Percentiles rank a stretch among this genome's conserved stretches.
These are phyloP conservation scores for Bombycilla garrulus DNA, from an alignment of 2,113 vertebrate species.

Conservation along the genomic window DNA sequence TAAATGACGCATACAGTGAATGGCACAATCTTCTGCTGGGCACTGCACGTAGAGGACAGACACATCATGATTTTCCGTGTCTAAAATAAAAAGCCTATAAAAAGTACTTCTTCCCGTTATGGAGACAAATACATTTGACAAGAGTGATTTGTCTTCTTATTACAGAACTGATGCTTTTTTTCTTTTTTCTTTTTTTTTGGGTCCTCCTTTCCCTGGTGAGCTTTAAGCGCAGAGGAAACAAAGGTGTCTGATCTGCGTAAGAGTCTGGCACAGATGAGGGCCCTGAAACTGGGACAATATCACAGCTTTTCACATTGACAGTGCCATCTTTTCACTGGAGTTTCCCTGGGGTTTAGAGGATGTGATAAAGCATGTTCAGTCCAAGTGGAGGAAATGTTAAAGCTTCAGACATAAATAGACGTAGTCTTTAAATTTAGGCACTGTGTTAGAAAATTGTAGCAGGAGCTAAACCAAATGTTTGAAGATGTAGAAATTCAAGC, in stretches of 20 bases:
- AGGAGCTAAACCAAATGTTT: neutral
- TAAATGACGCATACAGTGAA: constrained; percentile 12
- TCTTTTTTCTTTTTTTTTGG: neutral
- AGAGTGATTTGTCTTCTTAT: constrained; percentile 1
- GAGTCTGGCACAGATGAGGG: neutral
- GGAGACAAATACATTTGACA: neutral
- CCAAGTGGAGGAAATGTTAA: neutral
- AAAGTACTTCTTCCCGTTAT: constrained; percentile 44
- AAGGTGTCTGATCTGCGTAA: neutral
- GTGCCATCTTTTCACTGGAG: neutral
- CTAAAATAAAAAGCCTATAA: constrained; percentile 53
- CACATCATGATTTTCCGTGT: constrained; percentile 7
- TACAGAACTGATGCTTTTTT: neutral
- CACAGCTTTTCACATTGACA: neutral
- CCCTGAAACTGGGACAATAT: neutral
- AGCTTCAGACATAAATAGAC: neutral
- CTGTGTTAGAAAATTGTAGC: neutral
- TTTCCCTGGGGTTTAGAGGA: neutral
- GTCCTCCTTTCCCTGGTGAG: neutral
- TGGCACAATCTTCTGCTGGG: constrained; percentile 13
- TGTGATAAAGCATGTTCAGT: neutral
- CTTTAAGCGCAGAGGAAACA: neutral
- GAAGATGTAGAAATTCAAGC: neutral
- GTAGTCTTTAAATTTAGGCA: neutral
- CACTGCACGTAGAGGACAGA: neutral